phyloP scores from a whole-genome alignment of 2,888 invertebrate genomes.

The Spisula solida region DNA sequence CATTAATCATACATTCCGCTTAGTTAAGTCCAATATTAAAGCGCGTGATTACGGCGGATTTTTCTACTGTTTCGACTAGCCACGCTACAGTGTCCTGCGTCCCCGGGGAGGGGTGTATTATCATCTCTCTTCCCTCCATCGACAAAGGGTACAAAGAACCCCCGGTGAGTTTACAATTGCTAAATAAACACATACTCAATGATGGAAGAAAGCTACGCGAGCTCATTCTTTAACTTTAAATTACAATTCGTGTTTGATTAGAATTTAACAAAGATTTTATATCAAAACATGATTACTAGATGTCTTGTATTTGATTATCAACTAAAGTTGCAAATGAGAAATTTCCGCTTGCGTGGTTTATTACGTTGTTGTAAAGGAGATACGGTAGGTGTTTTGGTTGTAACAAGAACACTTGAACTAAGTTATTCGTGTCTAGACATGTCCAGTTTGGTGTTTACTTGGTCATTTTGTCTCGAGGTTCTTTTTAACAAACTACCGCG shows the following conservation, averaged over 20 bases:
- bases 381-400: not conserved
- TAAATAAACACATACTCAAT: slow-evolving; percentile 49
- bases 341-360: not conserved
- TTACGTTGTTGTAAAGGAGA: not conserved
- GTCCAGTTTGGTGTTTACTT: not conserved
- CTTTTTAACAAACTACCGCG: too few relatives aligned
- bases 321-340: slow-evolving; percentile 29
- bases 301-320: slow-evolving; percentile 31
- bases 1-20: slow-evolving; percentile 46
- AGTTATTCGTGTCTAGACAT: slow-evolving; percentile 16
- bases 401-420: not conserved
- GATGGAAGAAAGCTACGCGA: slow-evolving; percentile 15
- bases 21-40: slow-evolving; percentile 41
- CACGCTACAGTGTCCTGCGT: slow-evolving; percentile 22
- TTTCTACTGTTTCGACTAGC: slow-evolving; percentile 41
- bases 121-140: not conserved
- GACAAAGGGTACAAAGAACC: slow-evolving; percentile 17
- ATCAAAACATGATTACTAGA: slow-evolving; percentile 52
- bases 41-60: slow-evolving; percentile 42
- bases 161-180: slow-evolving; percentile 29
- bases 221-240: slow-evolving; percentile 37
- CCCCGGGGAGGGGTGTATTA: slow-evolving; percentile 30
- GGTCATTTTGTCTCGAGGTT: not conserved
- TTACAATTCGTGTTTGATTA: slow-evolving; percentile 41
- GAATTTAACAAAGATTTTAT: slow-evolving; percentile 37